Evolutionary conservation across 2,797 vertebrate genomes (phyloP).

Genomic region (Diplodus puntazzo): DNA sequence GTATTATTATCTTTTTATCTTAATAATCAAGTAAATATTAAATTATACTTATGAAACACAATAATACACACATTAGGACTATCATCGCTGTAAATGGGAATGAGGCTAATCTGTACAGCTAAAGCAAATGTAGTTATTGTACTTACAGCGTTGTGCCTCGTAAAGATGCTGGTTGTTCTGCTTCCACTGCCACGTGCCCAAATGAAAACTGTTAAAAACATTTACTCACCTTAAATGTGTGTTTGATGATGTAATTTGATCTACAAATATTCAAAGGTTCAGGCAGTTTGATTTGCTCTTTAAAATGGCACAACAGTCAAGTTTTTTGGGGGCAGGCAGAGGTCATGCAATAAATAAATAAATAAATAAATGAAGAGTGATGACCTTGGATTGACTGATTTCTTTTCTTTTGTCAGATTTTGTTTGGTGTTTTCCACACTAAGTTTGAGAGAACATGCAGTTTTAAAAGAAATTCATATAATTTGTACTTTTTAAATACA

Average conservation of each 20-base stretch:
- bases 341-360: conserved; percentile 42
- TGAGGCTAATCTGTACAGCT: background rate
- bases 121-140: background rate
- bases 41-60: conserved; percentile 9
- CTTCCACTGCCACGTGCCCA: conserved; percentile 23
- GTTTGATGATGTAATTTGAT: conserved; percentile 58
- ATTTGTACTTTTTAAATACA: background rate
- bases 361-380: conserved; percentile 6
- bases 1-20: background rate
- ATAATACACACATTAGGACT: background rate
- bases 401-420: conserved; percentile 15
- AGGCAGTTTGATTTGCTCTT: conserved; percentile 48
- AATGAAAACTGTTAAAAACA: conserved; percentile 60
- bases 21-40: background rate
- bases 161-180: conserved; percentile 39
- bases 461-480: background rate
- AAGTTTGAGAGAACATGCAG: background rate
- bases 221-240: conserved; percentile 32
- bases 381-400: conserved; percentile 12
- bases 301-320: conserved; percentile 27
- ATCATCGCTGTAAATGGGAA: background rate
- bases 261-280: conserved; percentile 58
- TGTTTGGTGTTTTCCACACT: background rate
- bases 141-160: conserved; percentile 46
- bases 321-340: conserved; percentile 1